A percentile compares a stretch with the other conserved stretches of the same genome.
Conservation (phyloP, 2,888 invertebrate species). For the Eucera pruinosa region DNA sequence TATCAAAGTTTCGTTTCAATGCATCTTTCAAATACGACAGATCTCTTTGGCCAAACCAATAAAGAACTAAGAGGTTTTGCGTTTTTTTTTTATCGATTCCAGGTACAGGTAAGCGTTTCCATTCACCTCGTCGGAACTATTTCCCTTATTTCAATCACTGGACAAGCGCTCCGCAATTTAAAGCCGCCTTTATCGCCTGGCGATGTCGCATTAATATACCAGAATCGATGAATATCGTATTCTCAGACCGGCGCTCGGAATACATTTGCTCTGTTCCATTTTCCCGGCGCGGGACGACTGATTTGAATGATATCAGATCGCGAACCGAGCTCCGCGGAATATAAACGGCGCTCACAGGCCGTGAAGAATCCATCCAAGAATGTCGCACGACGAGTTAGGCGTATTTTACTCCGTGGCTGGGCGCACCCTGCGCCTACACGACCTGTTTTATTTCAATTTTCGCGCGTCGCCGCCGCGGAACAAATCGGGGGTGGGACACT, state of each 20-base stretch:
- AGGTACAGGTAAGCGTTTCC: too few relatives aligned
- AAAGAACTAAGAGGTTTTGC: too few relatives aligned
- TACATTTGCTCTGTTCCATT: conserved; percentile 46
- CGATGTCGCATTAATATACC: conserved; percentile 56
- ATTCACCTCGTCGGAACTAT: conserved; percentile 22
- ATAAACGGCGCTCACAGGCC: conserved; percentile 67
- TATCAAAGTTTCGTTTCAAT: too few relatives aligned
- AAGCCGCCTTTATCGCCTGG: conserved; percentile 25
- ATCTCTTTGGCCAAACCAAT: too few relatives aligned
- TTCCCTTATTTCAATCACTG: conserved; percentile 6
- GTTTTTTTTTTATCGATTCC: too few relatives aligned
- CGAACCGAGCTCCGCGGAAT: conserved; percentile 37
- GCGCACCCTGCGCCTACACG: conserved; percentile 49
- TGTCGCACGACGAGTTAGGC: conserved; percentile 70
- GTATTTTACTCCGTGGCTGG: conserved; percentile 60
- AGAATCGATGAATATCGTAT: conserved; percentile 63
- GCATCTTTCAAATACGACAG: too few relatives aligned
- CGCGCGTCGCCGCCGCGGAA: conserved; percentile 56
- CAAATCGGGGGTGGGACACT: conserved; percentile 60
- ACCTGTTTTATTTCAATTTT: conserved; percentile 47
- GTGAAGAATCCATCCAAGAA: conserved; percentile 72
- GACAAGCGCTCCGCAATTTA: not conserved
- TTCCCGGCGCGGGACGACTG: conserved; percentile 44
- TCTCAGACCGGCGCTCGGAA: conserved; percentile 21
- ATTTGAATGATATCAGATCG: conserved; percentile 72